Conservation (phyloP, 2,797 vertebrate species). For the Gymnothorax reevesii region DNA sequence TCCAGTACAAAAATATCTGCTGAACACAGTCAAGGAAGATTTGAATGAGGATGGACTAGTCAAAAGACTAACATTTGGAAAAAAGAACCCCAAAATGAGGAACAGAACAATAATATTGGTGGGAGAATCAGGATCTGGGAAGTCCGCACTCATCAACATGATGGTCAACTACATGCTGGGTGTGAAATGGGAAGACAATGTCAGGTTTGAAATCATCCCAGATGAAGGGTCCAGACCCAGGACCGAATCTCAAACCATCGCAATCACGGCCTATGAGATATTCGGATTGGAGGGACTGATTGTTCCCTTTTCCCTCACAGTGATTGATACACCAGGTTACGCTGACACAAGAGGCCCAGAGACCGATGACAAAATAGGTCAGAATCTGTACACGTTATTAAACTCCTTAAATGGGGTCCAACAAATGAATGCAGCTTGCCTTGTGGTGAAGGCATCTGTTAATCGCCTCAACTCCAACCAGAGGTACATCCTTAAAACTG, state of each 20-base stretch:
- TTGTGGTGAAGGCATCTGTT: no score
- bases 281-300: constrained; percentile 11
- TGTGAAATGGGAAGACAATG: constrained; percentile 25
- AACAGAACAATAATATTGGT: constrained; percentile 36
- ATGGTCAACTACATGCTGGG: constrained; percentile 38
- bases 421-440: no score
- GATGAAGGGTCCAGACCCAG: neutral
- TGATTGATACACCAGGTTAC: neutral
- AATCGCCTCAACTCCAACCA: no score
- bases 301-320: constrained; percentile 44
- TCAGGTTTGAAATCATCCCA: constrained; percentile 36
- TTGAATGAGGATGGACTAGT: neutral
- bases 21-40: neutral
- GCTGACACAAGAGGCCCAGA: no score
- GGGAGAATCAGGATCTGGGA: constrained; percentile 24
- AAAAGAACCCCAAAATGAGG: neutral
- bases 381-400: no score
- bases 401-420: no score
- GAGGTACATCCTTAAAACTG: no score
- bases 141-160: constrained; percentile 41
- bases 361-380: no score
- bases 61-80: constrained; percentile 36
- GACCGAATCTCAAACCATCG: constrained; percentile 23
- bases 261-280: constrained; percentile 38
- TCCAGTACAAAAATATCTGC: neutral